Evolutionary conservation across 2,113 vertebrate genomes (phyloP).

Genomic region (Bujurquina vittata): DNA sequence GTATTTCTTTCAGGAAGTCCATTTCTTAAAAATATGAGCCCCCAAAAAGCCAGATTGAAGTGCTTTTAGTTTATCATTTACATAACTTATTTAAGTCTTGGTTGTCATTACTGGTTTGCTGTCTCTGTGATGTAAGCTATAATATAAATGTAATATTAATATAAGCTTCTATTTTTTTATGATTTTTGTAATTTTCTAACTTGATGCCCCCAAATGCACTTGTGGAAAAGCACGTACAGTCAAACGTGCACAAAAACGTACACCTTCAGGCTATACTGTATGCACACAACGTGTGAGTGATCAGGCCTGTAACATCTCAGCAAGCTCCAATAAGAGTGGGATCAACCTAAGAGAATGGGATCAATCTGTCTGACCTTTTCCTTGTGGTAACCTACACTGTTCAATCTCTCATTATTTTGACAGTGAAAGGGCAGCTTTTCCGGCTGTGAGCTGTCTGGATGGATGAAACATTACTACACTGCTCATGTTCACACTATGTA

Average conservation of each 20-base stretch:
- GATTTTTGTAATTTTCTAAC: background rate
- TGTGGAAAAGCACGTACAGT: background rate
- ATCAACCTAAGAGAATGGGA: conserved; percentile 59
- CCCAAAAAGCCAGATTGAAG: background rate
- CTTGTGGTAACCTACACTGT: conserved; percentile 54
- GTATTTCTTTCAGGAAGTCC: conserved; percentile 1
- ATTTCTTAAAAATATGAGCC: conserved; percentile 2
- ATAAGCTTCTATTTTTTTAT: background rate
- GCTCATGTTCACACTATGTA: conserved; percentile 19
- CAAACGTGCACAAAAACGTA: background rate
- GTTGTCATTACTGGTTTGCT: background rate
- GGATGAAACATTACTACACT: conserved; percentile 22
- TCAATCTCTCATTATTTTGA: conserved; percentile 66
- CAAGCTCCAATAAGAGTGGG: conserved; percentile 39
- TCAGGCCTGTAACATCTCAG: conserved; percentile 48
- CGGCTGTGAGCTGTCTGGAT: conserved; percentile 14
- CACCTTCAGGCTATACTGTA: background rate
- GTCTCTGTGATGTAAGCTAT: conserved; percentile 1
- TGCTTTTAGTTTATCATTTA: conserved; percentile 19
- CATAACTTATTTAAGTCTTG: background rate
- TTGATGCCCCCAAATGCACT: background rate
- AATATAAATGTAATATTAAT: background rate
- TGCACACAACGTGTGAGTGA: conserved; percentile 16
- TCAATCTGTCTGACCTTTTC: conserved; percentile 74
- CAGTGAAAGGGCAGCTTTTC: conserved; percentile 67